Base-by-base conservation (phyloP, 2,888 invertebrate genomes). In the Mesodorylaimus sp. region DNA sequence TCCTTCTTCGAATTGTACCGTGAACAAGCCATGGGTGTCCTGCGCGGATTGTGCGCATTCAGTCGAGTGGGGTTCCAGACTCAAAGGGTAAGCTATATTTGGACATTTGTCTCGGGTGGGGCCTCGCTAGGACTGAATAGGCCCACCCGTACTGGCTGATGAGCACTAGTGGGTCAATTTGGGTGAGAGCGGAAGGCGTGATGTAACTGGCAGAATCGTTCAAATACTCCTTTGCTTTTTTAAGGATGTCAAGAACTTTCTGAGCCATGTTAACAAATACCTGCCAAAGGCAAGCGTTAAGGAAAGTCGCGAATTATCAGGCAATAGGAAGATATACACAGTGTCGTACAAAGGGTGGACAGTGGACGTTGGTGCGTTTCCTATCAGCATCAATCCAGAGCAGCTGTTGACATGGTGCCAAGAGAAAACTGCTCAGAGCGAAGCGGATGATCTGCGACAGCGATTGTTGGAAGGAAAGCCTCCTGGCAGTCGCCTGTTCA, bases 61-160 rank as follows among this genome's bases (percentile, higher is more conserved):
- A 88, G 88, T 62, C 81, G 88, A 80, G 85, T 88, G 42, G 85
- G 85, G 37, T 87, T 87, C 66, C 87, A 87, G 66, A 86, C 85
- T 59, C 80, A 81, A 56, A 13, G 32, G n/a, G n/a, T n/a, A n/a
- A n/a, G n/a, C n/a, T n/a, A n/a, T 7, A n/a, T n/a, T n/a, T n/a
- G n/a, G n/a, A n/a, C n/a, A n/a, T n/a, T n/a, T n/a, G n/a, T n/a
- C n/a, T n/a, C n/a, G n/a, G n/a, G n/a, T n/a, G n/a, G n/a, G n/a
- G n/a, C n/a, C n/a, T n/a, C n/a, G n/a, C n/a, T n/a, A n/a, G n/a
- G n/a, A n/a, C n/a, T n/a, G n/a, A n/a, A n/a, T n/a, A n/a, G n/a
- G n/a, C n/a, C n/a, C n/a, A n/a, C n/a, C n/a, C n/a, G n/a, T n/a
- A n/a, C n/a, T n/a, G n/a, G n/a, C n/a, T n/a, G n/a, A n/a, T n/a